A percentile compares a stretch with the other conserved stretches of the same genome.
These are phyloP conservation scores for Acrocera orbiculus DNA, from an alignment of 2,888 invertebrate species.

Conservation along the genomic window DNA sequence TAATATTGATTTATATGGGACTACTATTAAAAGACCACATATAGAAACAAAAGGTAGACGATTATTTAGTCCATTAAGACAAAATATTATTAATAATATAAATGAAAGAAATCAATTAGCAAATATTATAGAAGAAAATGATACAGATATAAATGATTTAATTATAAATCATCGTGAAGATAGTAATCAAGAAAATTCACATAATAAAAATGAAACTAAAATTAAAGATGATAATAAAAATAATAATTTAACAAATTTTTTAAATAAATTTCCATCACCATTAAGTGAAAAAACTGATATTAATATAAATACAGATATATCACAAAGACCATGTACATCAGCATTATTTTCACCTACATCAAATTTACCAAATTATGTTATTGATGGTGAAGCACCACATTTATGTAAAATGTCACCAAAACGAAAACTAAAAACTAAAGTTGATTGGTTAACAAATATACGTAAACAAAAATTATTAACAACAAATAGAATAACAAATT, in stretches of 20 bases:
- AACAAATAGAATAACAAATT: constrained; percentile 6
- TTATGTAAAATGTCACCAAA: constrained; percentile 47
- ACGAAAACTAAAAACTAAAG: constrained; percentile 41
- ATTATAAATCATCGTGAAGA: constrained; percentile 14
- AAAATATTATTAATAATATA: constrained; percentile 7
- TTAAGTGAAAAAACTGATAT: constrained; percentile 18
- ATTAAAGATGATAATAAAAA: not conserved
- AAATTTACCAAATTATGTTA: constrained; percentile 58
- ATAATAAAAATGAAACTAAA: constrained; percentile 1
- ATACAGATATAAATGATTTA: constrained; percentile 8
- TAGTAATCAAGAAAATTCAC: constrained; percentile 20
- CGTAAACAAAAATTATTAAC: constrained; percentile 34
- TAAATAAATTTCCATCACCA: constrained; percentile 17
- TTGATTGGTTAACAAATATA: constrained; percentile 55
- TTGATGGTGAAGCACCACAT: constrained; percentile 63
- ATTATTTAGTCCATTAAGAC: constrained; percentile 31
- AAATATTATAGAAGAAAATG: constrained; percentile 10
- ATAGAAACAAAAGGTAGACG: constrained; percentile 31
- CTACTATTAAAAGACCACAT: constrained; percentile 29
- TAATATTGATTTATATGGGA: constrained; percentile 13
- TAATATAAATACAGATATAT: constrained; percentile 6
- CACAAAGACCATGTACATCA: constrained; percentile 10
- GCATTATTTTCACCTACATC: constrained; percentile 41
- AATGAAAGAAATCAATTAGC: constrained; percentile 1
- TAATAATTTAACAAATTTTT: too few species aligned